phyloP scores from a whole-genome alignment of 2,797 vertebrate genomes.

The Schizopygopsis malacanthus region DNA sequence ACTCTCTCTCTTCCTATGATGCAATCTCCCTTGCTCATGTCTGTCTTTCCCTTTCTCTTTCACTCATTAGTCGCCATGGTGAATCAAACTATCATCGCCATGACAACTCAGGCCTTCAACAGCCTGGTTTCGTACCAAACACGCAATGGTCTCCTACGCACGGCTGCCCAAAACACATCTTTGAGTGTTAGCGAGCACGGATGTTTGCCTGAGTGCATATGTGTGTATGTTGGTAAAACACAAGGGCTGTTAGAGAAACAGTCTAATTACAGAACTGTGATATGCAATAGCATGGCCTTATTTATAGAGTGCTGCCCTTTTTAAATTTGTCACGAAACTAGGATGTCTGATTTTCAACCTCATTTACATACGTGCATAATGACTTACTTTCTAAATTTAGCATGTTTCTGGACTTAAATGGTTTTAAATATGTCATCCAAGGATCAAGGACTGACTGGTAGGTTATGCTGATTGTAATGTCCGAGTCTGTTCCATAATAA shows the following conservation, averaged over 20 bases:
- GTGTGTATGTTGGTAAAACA: conserved; percentile 56
- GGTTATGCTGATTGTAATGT: background rate
- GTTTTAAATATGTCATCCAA: background rate
- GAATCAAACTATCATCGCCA: conserved; percentile 82
- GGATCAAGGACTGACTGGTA: background rate
- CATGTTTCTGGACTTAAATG: background rate
- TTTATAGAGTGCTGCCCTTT: conserved; percentile 57
- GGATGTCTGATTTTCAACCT: conserved; percentile 45
- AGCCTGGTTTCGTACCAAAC: conserved; percentile 80
- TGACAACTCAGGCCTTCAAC: conserved; percentile 81
- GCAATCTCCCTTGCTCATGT: conserved; percentile 46
- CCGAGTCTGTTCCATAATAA: background rate
- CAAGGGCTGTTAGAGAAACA: conserved; percentile 63
- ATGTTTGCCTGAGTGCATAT: conserved; percentile 45
- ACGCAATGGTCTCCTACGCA: conserved; percentile 82
- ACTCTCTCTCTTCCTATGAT: conserved; percentile 51
- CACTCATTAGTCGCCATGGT: conserved; percentile 80
- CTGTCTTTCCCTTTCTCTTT: conserved; percentile 48
- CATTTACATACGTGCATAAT: background rate
- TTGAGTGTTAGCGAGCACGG: conserved; percentile 53
- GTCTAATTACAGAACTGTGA: conserved; percentile 64
- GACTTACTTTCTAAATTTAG: background rate
- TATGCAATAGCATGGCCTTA: conserved; percentile 60
- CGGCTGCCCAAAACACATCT: conserved; percentile 59
- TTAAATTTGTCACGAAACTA: conserved; percentile 51